These are phyloP conservation scores for Pelusios castaneus DNA, from an alignment of 2,113 vertebrate species.

Conservation along the genomic window DNA sequence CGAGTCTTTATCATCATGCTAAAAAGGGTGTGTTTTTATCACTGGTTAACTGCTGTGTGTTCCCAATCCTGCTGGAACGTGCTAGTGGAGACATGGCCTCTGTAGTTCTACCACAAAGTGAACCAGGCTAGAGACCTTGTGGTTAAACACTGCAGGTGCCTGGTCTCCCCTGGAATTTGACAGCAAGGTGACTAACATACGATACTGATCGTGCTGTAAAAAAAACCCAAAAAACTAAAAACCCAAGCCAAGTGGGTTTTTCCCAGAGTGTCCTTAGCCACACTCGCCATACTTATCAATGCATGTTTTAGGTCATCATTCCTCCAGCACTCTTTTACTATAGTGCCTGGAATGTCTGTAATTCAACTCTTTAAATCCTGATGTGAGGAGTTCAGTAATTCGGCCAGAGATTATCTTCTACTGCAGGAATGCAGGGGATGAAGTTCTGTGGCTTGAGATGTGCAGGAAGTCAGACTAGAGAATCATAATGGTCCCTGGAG, in stretches of 20 bases:
- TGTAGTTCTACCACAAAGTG: too few species aligned
- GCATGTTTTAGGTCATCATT: background rate
- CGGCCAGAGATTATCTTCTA: background rate
- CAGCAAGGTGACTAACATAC: background rate
- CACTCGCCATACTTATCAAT: background rate
- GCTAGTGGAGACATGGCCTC: background rate
- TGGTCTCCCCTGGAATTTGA: background rate
- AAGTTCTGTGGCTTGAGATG: background rate
- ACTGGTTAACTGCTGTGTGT: too few species aligned
- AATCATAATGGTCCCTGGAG: background rate
- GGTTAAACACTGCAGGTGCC: background rate
- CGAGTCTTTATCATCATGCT: too few species aligned
- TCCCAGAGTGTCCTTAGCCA: background rate
- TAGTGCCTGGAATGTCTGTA: background rate
- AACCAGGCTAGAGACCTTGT: fast-evolving
- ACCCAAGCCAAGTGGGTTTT: background rate
- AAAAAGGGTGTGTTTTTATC: too few species aligned
- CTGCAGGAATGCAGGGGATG: background rate
- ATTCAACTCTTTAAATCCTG: background rate
- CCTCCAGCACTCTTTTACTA: background rate
- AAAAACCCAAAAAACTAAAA: background rate
- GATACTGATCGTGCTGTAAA: background rate
- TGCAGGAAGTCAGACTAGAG: background rate
- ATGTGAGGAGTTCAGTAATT: background rate
- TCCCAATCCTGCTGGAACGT: background rate